Conservation (phyloP, 2,888 invertebrate genomes). For the Ornithoptera alexandrae region DNA sequence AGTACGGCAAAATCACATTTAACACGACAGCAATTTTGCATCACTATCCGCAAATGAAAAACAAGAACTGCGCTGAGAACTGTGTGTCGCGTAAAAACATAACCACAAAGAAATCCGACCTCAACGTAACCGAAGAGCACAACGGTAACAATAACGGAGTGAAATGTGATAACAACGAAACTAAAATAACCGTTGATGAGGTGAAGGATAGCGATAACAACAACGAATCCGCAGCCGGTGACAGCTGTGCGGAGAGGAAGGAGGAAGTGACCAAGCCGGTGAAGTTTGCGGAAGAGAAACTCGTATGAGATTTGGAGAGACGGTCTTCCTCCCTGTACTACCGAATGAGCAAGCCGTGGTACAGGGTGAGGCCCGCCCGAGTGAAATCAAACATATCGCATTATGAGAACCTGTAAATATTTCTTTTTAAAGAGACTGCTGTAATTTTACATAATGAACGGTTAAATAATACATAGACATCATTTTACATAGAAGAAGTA, state of each 20-base stretch:
- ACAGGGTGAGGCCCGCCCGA: conserved; percentile 43
- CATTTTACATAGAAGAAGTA: conserved; percentile 4
- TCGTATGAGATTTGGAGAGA: conserved; percentile 68
- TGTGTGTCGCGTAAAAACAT: conserved; percentile 31
- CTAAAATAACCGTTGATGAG: conserved; percentile 36
- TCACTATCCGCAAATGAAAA: conserved; percentile 68
- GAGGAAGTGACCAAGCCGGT: conserved; percentile 58
- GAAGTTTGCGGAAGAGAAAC: conserved; percentile 73
- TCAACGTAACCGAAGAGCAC: conserved; percentile 48
- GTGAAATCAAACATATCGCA: conserved; percentile 56
- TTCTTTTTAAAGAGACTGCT: conserved; percentile 52
- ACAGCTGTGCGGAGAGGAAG: conserved; percentile 44
- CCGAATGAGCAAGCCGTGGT: conserved; percentile 50
- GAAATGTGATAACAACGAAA: conserved; percentile 40
- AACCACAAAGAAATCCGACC: conserved; percentile 56
- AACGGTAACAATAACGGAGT: conserved; percentile 62
- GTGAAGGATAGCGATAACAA: conserved; percentile 61
- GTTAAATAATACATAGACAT: conserved; percentile 17
- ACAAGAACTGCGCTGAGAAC: conserved; percentile 42
- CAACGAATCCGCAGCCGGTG: conserved; percentile 48
- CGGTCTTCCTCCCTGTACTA: conserved; percentile 54
- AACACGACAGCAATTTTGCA: conserved; percentile 72
- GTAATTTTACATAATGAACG: conserved; percentile 38
- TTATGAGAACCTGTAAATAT: conserved; percentile 56
- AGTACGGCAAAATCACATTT: conserved; percentile 72